Conservation (phyloP, 2,888 invertebrate genomes). For the Drosophila rubida region DNA sequence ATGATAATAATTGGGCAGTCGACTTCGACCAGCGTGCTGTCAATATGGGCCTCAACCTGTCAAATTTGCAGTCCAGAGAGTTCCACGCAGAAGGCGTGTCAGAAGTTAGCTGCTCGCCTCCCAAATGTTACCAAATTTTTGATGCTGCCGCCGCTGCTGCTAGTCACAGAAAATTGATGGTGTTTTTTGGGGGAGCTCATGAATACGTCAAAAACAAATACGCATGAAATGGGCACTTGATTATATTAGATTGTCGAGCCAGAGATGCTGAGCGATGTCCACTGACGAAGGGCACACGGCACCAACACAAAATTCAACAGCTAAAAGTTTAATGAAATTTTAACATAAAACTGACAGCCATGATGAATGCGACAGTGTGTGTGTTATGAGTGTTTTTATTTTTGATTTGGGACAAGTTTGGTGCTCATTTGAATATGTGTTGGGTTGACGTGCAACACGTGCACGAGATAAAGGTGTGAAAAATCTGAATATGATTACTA, state of each 20-base stretch:
- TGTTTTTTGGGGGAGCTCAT: slow-evolving; percentile 53
- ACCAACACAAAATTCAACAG: slow-evolving; percentile 7
- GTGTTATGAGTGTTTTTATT: slow-evolving; percentile 12
- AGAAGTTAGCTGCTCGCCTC: slow-evolving; percentile 48
- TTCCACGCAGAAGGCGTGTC: slow-evolving; percentile 35
- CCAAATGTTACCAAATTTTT: not conserved
- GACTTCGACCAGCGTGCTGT: slow-evolving; percentile 50
- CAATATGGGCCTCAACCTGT: slow-evolving; percentile 56
- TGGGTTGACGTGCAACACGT: slow-evolving; percentile 30
- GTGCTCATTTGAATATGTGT: slow-evolving; percentile 14
- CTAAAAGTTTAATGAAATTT: slow-evolving; percentile 74
- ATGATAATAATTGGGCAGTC: slow-evolving; percentile 72
- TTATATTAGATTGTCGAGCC: slow-evolving; percentile 49
- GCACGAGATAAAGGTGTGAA: slow-evolving; percentile 26
- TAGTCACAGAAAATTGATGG: slow-evolving; percentile 66
- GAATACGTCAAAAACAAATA: slow-evolving; percentile 72
- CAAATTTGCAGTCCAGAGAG: slow-evolving; percentile 53
- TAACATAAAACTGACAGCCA: slow-evolving; percentile 59
- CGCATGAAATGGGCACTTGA: slow-evolving; percentile 69
- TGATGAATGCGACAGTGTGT: slow-evolving; percentile 52
- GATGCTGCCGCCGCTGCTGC: not conserved
- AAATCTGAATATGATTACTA: slow-evolving; percentile 9
- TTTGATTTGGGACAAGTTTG: slow-evolving; percentile 12
- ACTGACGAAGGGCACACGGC: slow-evolving; percentile 34
- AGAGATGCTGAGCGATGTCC: slow-evolving; percentile 14